These are phyloP conservation scores for Centrocercus urophasianus DNA, from an alignment of 2,113 vertebrate genomes.

Conservation along the genomic window DNA sequence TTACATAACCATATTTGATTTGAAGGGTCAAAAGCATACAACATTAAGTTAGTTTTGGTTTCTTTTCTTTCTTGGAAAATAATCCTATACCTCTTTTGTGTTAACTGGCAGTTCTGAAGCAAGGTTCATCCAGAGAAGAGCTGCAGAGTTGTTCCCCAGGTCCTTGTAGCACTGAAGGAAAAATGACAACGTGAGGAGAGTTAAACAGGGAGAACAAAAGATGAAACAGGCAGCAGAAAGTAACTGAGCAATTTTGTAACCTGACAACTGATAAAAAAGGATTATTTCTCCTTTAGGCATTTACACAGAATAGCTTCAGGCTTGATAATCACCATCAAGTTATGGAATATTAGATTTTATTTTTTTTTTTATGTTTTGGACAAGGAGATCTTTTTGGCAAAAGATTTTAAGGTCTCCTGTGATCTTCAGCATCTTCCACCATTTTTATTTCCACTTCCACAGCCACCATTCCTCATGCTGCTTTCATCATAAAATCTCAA, in stretches of 20 bases:
- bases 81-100: conserved; percentile 77
- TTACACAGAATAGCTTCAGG: not conserved
- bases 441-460: not conserved
- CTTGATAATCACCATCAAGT: not conserved
- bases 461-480: not conserved
- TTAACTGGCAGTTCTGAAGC: conserved; percentile 79
- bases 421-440: not conserved
- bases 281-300: not conserved
- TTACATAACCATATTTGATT: not conserved
- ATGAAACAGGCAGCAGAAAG: not conserved
- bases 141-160: conserved; percentile 84
- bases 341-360: fast-evolving
- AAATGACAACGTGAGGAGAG: not conserved
- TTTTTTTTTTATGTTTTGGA: not conserved
- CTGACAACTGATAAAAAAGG: not conserved
- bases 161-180: conserved; percentile 89
- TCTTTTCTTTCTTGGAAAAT: not conserved
- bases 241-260: not conserved
- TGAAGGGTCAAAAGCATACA: not conserved
- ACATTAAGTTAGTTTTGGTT: not conserved
- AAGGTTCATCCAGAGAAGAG: conserved; percentile 83
- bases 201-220: not conserved
- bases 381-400: not conserved
- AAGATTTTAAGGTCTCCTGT: not conserved
- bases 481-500: not conserved